Conservation (phyloP, 2,113 vertebrate species). For the Circaetus cinerascens region DNA sequence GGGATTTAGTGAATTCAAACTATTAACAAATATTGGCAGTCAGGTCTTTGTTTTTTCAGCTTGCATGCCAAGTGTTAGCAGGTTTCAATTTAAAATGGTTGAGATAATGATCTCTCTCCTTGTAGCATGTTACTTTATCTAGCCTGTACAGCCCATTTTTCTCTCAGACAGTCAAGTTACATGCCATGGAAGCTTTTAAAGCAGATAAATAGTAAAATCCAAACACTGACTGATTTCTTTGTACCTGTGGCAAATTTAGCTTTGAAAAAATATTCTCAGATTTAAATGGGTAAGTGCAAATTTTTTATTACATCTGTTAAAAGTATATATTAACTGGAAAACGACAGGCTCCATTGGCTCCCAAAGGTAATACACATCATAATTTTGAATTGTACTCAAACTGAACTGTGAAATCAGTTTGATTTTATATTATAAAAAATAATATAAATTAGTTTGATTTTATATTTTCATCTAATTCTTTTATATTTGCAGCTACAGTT, state of each 20-base stretch:
- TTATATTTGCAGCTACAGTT: not conserved
- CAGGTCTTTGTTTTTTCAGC: not conserved
- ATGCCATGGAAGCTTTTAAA: not conserved
- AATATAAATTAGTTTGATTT: not conserved
- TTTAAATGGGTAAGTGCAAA: not conserved
- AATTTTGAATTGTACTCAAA: not conserved
- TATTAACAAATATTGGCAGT: conserved; percentile 18
- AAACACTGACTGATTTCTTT: not conserved
- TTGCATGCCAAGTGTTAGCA: not conserved
- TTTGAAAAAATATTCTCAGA: not conserved
- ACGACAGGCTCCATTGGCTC: not conserved
- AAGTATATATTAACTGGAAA: not conserved
- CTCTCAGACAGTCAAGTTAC: not conserved
- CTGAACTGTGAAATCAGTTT: not conserved
- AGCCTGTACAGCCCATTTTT: not conserved
- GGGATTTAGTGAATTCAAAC: not conserved
- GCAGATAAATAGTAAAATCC: not conserved
- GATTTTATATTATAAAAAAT: not conserved
- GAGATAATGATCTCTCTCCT: not conserved
- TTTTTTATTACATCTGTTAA: not conserved
- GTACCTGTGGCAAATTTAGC: not conserved
- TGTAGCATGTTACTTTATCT: not conserved
- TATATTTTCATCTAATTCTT: not conserved
- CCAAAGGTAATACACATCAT: not conserved
- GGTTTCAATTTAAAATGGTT: conserved; percentile 12